Evolutionary conservation across 2,797 vertebrate species (phyloP).

Genomic region (Coregonus ussuriensis): DNA sequence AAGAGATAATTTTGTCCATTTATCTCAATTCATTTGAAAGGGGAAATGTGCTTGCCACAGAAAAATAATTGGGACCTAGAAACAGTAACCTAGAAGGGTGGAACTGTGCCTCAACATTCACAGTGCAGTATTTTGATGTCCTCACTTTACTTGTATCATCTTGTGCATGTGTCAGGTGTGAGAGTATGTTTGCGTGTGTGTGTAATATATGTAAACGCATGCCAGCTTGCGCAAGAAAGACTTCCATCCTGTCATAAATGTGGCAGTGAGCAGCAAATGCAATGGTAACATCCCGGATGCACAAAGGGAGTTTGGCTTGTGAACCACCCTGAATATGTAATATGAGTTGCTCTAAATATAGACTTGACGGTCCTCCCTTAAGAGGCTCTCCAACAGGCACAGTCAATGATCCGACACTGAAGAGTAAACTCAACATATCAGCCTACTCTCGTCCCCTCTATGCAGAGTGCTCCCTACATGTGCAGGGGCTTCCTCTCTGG

Average conservation of each 20-base stretch:
- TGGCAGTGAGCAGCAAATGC: constrained; percentile 21
- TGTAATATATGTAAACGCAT: neutral
- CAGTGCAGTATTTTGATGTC: neutral
- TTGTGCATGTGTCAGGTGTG: neutral
- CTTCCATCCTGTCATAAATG: neutral
- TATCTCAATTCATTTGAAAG: neutral
- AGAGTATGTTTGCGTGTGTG: neutral
- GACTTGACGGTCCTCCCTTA: constrained; percentile 40
- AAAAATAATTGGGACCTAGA: neutral
- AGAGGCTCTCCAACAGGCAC: constrained; percentile 42
- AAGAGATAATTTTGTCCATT: neutral
- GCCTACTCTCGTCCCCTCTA: constrained; percentile 26
- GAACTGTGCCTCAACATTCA: neutral
- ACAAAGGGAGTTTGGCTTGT: constrained; percentile 44
- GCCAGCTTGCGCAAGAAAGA: neutral
- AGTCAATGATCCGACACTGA: constrained; percentile 38
- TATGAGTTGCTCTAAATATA: constrained; percentile 52
- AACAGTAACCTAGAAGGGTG: neutral
- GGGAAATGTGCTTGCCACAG: neutral
- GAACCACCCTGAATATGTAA: constrained; percentile 58
- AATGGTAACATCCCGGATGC: constrained; percentile 31
- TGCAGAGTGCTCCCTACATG: constrained; percentile 16
- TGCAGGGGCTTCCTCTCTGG: neutral
- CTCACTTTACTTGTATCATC: neutral
- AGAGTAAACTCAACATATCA: constrained; percentile 29